Evolutionary conservation across 2,113 vertebrate genomes (phyloP).

Genomic region (Bothrops jararaca): DNA sequence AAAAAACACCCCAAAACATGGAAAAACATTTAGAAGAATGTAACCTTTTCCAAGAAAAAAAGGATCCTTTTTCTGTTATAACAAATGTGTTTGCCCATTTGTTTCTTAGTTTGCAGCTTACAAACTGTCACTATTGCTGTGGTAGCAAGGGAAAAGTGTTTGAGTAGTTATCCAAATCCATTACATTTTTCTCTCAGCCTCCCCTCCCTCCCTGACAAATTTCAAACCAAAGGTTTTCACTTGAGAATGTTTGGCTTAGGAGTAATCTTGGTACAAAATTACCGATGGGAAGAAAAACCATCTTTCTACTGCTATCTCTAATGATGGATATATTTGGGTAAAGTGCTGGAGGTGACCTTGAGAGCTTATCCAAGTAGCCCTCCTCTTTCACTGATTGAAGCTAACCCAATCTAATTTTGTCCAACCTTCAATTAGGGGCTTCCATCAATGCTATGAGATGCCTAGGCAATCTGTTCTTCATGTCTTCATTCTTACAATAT

Average conservation of each 20-base stretch:
- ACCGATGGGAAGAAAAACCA: not conserved
- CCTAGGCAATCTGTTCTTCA: not conserved
- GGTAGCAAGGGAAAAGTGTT: not conserved
- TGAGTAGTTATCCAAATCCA: not conserved
- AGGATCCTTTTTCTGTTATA: not conserved
- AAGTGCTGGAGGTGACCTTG: not conserved
- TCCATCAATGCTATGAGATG: not conserved
- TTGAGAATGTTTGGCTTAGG: not conserved
- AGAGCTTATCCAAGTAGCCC: not conserved
- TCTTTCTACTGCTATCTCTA: not conserved
- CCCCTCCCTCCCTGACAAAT: not conserved
- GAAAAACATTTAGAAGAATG: not conserved
- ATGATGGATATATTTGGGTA: not conserved
- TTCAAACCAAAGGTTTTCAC: not conserved
- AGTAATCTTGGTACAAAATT: not conserved
- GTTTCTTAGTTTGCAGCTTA: not conserved
- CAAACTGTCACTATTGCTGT: not conserved
- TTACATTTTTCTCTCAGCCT: not conserved
- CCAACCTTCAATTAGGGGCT: not conserved
- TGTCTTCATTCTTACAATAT: not conserved
- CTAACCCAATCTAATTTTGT: not conserved
- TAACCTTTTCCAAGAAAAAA: not conserved
- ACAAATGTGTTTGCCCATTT: not conserved
- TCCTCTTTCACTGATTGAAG: not conserved
- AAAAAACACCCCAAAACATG: not conserved